phyloP scores from a whole-genome alignment of 2,797 vertebrate species.

The Enteromius afrohamiltoni region DNA sequence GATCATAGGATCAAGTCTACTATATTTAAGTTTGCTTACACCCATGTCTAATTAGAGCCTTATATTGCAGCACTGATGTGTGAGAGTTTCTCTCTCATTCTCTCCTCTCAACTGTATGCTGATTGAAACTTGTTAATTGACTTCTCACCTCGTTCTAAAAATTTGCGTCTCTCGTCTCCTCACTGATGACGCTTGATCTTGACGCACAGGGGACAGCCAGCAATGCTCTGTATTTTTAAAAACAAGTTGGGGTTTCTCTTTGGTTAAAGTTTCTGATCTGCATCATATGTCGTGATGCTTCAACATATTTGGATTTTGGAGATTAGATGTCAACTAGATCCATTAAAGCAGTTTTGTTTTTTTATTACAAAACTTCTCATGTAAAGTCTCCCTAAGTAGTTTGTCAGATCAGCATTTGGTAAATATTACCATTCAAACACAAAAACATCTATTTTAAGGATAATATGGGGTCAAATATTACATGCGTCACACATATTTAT shows the following conservation, averaged over 20 bases:
- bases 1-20: not conserved
- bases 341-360: not conserved
- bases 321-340: not conserved
- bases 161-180: slow-evolving; percentile 23
- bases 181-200: slow-evolving; percentile 18
- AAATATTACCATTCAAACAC: not conserved
- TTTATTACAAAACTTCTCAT: not conserved
- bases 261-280: slow-evolving; percentile 17
- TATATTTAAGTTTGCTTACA: not conserved
- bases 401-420: not conserved
- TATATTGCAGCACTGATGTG: slow-evolving; percentile 2
- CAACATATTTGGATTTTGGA: not conserved
- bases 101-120: not conserved
- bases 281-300: not conserved
- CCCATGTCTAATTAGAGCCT: slow-evolving; percentile 45
- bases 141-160: slow-evolving; percentile 55
- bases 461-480: not conserved
- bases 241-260: slow-evolving; percentile 24
- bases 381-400: not conserved
- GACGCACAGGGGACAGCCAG: not conserved
- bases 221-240: not conserved
- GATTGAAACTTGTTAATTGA: slow-evolving; percentile 59
- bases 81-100: slow-evolving; percentile 46
- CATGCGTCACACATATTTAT: not conserved
- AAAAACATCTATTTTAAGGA: not conserved